A percentile compares a stretch with the other conserved stretches of the same genome.
Evolutionary conservation across 2,113 vertebrate genomes (phyloP).

Genomic region (Mus spicilegus): DNA sequence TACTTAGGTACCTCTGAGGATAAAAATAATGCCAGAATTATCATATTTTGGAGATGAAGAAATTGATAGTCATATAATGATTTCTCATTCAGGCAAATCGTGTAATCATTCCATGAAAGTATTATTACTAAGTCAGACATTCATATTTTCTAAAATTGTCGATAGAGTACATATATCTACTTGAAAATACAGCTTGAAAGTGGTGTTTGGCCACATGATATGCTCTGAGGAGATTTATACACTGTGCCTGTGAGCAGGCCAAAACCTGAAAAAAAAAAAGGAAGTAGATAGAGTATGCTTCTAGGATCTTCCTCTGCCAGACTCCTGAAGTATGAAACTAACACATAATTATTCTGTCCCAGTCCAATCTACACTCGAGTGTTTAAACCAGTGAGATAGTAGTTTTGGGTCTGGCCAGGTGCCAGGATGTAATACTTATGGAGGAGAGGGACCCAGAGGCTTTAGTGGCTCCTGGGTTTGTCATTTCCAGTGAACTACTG

Average conservation of each 20-base stretch:
- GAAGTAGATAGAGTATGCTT: background rate
- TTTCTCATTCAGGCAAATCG: background rate
- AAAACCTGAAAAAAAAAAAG: background rate
- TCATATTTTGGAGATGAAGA: conserved; percentile 1
- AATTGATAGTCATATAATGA: background rate
- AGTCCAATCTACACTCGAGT: background rate
- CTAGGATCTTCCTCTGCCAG: conserved; percentile 12
- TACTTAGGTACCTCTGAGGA: background rate
- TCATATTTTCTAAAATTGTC: background rate
- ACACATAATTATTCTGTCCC: background rate
- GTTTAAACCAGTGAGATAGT: background rate
- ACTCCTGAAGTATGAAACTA: background rate
- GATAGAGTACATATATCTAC: background rate
- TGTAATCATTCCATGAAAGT: background rate
- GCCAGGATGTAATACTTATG: conserved; percentile 36
- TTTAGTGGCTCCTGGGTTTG: background rate
- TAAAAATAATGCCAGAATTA: background rate
- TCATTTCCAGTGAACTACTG: conserved; percentile 74
- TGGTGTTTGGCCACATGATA: background rate
- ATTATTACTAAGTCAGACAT: background rate
- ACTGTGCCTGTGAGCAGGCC: background rate
- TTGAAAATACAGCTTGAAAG: conserved; percentile 10
- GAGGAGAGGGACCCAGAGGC: background rate
- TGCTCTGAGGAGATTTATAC: background rate
- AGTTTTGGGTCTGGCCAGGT: background rate